Base-by-base conservation (phyloP, 37 sponge, comb jelly and placozoan species). In the Tethya wilhelma region DNA sequence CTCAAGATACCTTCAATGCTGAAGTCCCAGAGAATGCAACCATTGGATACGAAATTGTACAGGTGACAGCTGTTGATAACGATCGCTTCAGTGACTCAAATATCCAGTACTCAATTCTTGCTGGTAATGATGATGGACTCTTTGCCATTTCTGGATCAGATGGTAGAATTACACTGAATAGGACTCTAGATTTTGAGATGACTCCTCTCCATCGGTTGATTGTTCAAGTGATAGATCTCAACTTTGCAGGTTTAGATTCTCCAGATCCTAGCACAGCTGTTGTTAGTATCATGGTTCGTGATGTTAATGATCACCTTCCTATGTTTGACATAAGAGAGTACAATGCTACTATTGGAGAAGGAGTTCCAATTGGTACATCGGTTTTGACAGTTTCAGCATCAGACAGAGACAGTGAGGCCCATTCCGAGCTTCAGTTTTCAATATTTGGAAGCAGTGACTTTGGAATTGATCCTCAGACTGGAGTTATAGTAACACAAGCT, bases 291-390 rank as follows among this genome's bases (percentile, higher is more conserved):
- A 70, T 34, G 34, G 67, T 86, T 0, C 38, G 28, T 12, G 86
- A 86, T 25, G 41, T 53, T 4, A 86, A 86, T 39, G 86, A 86
- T 31, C 67, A 78, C 19, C 46, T 72, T 0, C 86, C 86, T 2
- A 45, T 67, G 73, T 84, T 76, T 29, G 31, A 23, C 44, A 25
- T n/a, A 32, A 14, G 32, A 25, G 37, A 26, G 23, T 84, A 84
- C 60, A 76, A 84, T 76, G 38, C 42, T 22, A 42, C 89, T 1
- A 62, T 89, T 32, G 58, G 37, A 1, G 89, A 83, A 63, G 64
- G 73, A 12, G 79, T 75, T 49, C 89, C 83, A 14, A 49, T 69
- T 64, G 89, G 89, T 8, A 89, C 78, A 4, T 31, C 69, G 36
- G 84, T 89, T 0, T 57, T 77, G 0, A 56, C 58, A 36, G 67